Evolutionary conservation across 2,113 vertebrate genomes (phyloP).

Genomic region (Notarius lentiginosus): DNA sequence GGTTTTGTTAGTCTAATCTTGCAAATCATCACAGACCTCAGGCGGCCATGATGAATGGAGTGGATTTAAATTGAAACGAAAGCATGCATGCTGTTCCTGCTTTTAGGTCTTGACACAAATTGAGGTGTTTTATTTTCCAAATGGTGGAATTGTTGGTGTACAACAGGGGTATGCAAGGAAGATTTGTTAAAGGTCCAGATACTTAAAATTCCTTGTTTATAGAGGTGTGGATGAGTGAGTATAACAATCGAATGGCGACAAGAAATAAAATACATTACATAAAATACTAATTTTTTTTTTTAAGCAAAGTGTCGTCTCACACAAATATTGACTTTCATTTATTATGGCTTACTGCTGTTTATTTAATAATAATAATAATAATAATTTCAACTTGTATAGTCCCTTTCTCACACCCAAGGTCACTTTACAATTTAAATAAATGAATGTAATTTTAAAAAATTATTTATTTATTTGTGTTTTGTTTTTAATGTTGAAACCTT

Average conservation of each 20-base stretch:
- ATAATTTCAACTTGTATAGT: too few relatives aligned
- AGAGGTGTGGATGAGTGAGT: not conserved
- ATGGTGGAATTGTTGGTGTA: not conserved
- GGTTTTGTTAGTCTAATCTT: constrained; percentile 46
- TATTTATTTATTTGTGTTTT: too few relatives aligned
- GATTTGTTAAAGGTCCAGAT: not conserved
- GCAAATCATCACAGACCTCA: constrained; percentile 36
- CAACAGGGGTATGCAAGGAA: not conserved
- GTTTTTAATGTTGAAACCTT: too few relatives aligned
- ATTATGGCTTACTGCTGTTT: too few relatives aligned
- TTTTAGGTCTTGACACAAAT: not conserved
- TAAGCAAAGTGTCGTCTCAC: too few relatives aligned
- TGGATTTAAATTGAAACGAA: not conserved
- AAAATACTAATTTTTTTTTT: not conserved
- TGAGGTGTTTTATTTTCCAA: constrained; percentile 21
- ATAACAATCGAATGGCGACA: not conserved
- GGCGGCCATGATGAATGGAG: not conserved
- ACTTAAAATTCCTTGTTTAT: not conserved
- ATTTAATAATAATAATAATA: too few relatives aligned
- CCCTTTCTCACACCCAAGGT: too few relatives aligned
- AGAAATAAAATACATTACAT: not conserved
- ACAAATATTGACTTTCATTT: not conserved
- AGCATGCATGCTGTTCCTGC: not conserved
- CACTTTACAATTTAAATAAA: too few relatives aligned
- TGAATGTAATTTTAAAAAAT: too few relatives aligned